A percentile compares a stretch with the other conserved stretches of the same genome.
phyloP scores from a whole-genome alignment of 2,888 invertebrate species.

The Rhopalosiphum nymphaeae region DNA sequence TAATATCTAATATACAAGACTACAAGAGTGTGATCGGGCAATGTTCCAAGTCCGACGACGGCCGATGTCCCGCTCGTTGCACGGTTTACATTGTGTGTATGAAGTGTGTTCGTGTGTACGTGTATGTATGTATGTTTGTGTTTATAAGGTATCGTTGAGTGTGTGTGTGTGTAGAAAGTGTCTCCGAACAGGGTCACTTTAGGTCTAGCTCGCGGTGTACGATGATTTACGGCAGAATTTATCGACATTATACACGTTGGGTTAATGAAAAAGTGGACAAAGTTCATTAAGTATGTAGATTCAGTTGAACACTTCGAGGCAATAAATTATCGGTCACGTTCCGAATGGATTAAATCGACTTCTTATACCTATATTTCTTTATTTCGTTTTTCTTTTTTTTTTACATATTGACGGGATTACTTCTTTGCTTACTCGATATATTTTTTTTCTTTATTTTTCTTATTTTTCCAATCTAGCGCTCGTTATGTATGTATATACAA shows the following conservation, averaged over 20 bases:
- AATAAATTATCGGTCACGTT: conserved; percentile 63
- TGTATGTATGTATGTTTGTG: background rate
- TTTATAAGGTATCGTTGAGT: background rate
- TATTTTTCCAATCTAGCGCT: conserved; percentile 16
- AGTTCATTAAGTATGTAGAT: conserved; percentile 65
- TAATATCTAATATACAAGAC: background rate
- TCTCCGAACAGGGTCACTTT: conserved; percentile 57
- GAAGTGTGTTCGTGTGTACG: background rate
- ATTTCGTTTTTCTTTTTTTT: conserved; percentile 11
- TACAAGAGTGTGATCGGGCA: conserved; percentile 44
- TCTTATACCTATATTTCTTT: conserved; percentile 14
- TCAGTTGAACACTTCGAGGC: conserved; percentile 24
- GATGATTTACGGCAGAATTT: conserved; percentile 60
- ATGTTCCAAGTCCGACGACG: conserved; percentile 44
- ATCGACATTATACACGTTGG: conserved; percentile 33
- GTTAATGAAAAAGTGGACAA: conserved; percentile 60
- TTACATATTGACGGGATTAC: conserved; percentile 46
- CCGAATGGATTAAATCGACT: conserved; percentile 55
- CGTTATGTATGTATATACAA: background rate
- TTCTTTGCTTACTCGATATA: conserved; percentile 37
- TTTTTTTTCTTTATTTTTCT: conserved; percentile 16
- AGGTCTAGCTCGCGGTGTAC: conserved; percentile 36
- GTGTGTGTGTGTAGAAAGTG: conserved; percentile 34
- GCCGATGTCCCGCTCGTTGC: background rate
- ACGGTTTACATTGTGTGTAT: background rate